Base-by-base conservation (phyloP, 2,888 invertebrate genomes). In the Opisthograptis luteolata region DNA sequence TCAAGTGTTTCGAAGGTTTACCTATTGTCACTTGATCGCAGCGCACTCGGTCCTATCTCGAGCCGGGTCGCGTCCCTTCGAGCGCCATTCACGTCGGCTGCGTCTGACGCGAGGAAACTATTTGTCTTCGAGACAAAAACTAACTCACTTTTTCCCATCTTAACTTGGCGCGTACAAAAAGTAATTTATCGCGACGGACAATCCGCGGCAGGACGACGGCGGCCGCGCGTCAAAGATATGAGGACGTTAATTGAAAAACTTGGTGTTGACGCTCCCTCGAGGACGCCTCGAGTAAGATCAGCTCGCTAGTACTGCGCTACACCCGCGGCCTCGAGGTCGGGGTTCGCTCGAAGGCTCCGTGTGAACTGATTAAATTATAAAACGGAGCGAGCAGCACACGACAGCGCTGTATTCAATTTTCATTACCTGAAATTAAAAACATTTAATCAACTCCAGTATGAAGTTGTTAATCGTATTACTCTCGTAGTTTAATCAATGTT, bases 111-210 rank as follows among this genome's bases (percentile, higher is more conserved):
- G 55, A 49, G 55, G 52, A 58, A 55, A 66, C 73, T 55, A 74
- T 76, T 73, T 66, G 63, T 76, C 75, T 71, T 63, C 54, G 42
- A 48, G 52, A 60, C 68, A 70, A 73, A 73, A 73, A 71, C 69
- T 60, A 60, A 59, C 51, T 55, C 60, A 50, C 46, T 64, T 68
- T 73, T 68, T 68, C 58, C 50, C 46, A 28, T 49, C 62, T 64
- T 62, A 64, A 68, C 62, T 65, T 52, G 62, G 58, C 10, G 34
- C 2, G 30, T 42, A 58, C 55, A 66, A 64, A 63, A 67, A 62
- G 61, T 58, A 61, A 65, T 67, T 67, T 66, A 43, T 50, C 15
- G 36, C 50, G 45, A 39, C 36, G 42, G 36, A 62, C 53, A 57
- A 59, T 59, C 34, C 36, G 12, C 12, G 32, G 15, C 27, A 9